These are phyloP conservation scores for Lasioglossum vierecki DNA, from an alignment of 2,888 invertebrate genomes.

Conservation along the genomic window DNA sequence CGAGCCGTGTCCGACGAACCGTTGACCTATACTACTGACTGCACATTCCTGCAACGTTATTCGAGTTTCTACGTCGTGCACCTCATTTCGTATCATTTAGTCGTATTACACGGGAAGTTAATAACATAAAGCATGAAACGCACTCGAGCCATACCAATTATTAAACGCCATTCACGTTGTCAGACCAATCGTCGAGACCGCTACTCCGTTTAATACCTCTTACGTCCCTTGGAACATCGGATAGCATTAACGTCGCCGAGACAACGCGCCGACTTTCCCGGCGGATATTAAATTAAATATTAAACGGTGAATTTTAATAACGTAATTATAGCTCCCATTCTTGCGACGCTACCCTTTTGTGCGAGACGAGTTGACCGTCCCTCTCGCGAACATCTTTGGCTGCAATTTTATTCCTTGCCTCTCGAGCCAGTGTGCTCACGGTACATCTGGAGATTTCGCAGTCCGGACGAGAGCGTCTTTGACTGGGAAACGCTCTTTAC, in stretches of 20 bases:
- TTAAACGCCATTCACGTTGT: neutral
- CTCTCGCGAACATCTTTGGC: neutral
- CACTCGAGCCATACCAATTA: neutral
- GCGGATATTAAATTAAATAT: neutral
- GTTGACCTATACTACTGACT: neutral
- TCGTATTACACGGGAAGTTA: neutral
- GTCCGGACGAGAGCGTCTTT: slow-evolving; percentile 1
- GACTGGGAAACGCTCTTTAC: slow-evolving; percentile 7
- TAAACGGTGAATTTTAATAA: neutral
- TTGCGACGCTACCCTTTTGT: neutral
- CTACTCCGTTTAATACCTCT: slow-evolving; percentile 16
- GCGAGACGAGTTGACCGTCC: neutral
- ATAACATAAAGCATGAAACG: neutral
- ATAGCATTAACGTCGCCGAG: neutral
- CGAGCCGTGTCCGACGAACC: neutral
- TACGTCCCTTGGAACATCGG: neutral
- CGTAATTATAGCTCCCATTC: neutral
- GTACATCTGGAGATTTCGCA: slow-evolving; percentile 12
- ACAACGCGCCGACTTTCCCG: neutral
- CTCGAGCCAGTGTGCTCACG: neutral
- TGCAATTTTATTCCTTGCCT: slow-evolving; percentile 5
- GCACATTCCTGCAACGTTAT: neutral
- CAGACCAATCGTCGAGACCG: slow-evolving; percentile 5
- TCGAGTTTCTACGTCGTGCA: neutral
- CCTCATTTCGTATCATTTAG: neutral